Conservation (phyloP, 2,888 invertebrate species). For the Pemphredon lugubris region DNA sequence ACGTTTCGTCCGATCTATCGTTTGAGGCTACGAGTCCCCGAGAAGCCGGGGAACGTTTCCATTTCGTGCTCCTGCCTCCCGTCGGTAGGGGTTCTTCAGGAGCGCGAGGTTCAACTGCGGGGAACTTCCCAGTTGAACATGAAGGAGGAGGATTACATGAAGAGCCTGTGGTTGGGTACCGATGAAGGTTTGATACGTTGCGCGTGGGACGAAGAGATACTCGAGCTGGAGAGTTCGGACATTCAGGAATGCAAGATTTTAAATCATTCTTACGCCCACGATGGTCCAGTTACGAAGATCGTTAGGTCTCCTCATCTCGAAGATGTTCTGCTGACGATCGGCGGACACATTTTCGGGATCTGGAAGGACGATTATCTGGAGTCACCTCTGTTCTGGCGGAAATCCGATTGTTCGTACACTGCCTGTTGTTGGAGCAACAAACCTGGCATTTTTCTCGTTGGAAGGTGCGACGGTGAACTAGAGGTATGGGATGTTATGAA, state of each 20-base stretch:
- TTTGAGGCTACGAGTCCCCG: constrained; percentile 29
- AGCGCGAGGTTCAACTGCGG: neutral
- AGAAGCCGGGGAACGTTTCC: constrained; percentile 27
- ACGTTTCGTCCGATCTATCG: constrained; percentile 58
- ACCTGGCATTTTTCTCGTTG: constrained; percentile 87
- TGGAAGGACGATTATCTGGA: constrained; percentile 86
- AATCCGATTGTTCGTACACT: constrained; percentile 83
- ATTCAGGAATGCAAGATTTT: constrained; percentile 81
- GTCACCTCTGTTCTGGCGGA: constrained; percentile 86
- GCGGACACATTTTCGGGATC: constrained; percentile 88
- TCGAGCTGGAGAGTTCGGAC: constrained; percentile 84
- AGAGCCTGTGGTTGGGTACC: constrained; percentile 70
- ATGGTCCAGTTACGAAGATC: constrained; percentile 86
- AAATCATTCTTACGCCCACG: constrained; percentile 83
- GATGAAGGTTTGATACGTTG: constrained; percentile 76
- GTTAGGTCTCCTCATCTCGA: constrained; percentile 85
- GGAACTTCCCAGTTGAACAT: constrained; percentile 1
- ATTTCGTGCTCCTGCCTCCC: constrained; percentile 60
- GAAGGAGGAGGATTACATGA: constrained; percentile 32
- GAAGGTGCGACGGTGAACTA: constrained; percentile 87
- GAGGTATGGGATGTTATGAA: constrained; percentile 91
- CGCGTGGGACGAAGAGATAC: constrained; percentile 86
- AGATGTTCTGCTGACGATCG: constrained; percentile 87
- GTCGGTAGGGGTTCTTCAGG: constrained; percentile 18
- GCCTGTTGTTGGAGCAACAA: constrained; percentile 89